phyloP scores from a whole-genome alignment of 2,888 invertebrate species.

The Blomia tropicalis region DNA sequence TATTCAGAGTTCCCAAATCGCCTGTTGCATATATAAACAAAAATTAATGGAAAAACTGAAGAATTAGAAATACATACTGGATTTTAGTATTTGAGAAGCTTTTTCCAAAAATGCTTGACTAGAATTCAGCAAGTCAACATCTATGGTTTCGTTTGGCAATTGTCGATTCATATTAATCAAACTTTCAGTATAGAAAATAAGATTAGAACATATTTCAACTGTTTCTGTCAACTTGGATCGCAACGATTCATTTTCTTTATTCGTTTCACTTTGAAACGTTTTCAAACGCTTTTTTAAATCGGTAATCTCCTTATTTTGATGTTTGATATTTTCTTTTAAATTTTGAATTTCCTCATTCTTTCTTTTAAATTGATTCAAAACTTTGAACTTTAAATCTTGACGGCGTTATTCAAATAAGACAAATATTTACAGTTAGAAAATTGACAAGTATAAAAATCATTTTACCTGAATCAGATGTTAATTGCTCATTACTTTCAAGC shows the following conservation, averaged over 20 bases:
- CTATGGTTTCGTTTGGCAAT: not conserved
- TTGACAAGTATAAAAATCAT: not conserved
- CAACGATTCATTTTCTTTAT: not conserved
- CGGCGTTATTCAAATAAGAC: not conserved
- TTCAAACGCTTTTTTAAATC: not conserved
- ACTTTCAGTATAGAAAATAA: not conserved
- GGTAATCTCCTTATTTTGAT: not conserved
- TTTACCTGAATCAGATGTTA: conserved; percentile 4
- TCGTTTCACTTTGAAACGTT: not conserved
- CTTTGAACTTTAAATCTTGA: conserved; percentile 13
- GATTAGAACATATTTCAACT: not conserved
- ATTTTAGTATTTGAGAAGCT: not conserved
- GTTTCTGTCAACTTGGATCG: not conserved
- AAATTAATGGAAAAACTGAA: too few relatives aligned
- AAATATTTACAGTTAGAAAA: not conserved
- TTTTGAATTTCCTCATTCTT: conserved; percentile 3
- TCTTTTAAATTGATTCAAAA: not conserved
- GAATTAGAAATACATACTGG: too few relatives aligned
- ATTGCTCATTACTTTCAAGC: conserved; percentile 2
- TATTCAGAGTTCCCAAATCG: not conserved
- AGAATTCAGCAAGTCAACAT: not conserved
- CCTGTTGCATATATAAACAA: not conserved
- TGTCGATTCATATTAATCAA: not conserved
- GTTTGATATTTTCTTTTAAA: not conserved
- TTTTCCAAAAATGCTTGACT: not conserved